phyloP scores from a whole-genome alignment of 2,797 vertebrate genomes.

The Phataginus tricuspis region DNA sequence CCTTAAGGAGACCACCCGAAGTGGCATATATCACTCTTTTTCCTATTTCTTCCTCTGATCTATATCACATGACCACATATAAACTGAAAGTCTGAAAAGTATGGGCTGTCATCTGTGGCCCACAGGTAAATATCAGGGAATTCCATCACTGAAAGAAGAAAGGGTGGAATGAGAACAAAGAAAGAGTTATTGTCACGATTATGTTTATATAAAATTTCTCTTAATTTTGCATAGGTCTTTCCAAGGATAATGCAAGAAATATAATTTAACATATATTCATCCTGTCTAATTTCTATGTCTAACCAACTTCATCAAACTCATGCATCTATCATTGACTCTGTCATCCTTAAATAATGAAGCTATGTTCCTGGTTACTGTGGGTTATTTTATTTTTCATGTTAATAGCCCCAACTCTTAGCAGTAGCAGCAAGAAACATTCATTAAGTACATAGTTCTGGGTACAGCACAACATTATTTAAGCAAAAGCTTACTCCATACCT shows the following conservation, averaged over 20 bases:
- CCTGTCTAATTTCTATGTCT: background rate
- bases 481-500: background rate
- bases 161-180: background rate
- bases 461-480: background rate
- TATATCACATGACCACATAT: background rate
- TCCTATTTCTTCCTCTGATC: background rate
- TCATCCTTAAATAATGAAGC: background rate
- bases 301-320: background rate
- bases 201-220: background rate
- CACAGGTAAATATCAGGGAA: background rate
- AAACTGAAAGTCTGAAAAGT: background rate
- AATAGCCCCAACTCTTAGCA: background rate
- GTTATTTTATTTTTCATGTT: background rate
- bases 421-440: background rate
- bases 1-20: background rate
- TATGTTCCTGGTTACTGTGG: background rate
- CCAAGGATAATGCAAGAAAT: background rate
- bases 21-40: background rate
- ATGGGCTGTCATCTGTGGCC: accelerated
- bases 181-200: background rate
- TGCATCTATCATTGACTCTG: background rate
- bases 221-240: background rate
- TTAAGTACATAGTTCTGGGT: background rate
- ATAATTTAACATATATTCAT: background rate
- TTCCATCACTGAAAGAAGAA: background rate